These are phyloP conservation scores for Scomber scombrus DNA, from an alignment of 2,113 vertebrate genomes.

Conservation along the genomic window DNA sequence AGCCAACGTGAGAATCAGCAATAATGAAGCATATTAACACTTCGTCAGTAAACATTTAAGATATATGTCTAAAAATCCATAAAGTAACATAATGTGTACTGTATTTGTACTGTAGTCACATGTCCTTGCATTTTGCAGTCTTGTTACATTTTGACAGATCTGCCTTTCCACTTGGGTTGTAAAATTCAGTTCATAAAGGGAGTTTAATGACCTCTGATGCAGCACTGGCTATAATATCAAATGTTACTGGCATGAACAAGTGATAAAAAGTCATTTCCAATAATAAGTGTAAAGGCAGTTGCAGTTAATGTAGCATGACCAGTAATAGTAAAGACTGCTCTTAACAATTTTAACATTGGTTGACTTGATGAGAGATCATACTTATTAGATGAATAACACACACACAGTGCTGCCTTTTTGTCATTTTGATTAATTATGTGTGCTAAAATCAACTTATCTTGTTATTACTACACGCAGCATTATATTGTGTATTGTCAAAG, in stretches of 20 bases:
- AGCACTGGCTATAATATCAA: background rate
- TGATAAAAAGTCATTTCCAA: background rate
- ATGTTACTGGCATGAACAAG: background rate
- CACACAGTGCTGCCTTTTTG: background rate
- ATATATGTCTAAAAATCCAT: background rate
- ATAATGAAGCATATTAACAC: background rate
- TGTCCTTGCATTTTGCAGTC: background rate
- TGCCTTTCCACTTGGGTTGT: background rate
- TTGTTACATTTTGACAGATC: background rate
- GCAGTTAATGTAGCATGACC: background rate
- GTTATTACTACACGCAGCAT: background rate
- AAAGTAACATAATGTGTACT: background rate
- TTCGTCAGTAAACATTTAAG: background rate
- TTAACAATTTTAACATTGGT: background rate
- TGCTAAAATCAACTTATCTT: background rate
- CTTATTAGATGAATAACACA: too few relatives aligned
- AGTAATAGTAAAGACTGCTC: background rate
- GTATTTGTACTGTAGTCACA: background rate
- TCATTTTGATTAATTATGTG: conserved; percentile 3
- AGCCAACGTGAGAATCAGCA: too few relatives aligned
- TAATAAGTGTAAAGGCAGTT: background rate
- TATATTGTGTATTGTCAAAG: background rate
- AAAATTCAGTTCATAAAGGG: background rate
- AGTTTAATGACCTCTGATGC: background rate
- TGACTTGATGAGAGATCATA: background rate